phyloP scores from a whole-genome alignment of 1,140 invertebrate genomes.

The Tenebrio molitor region DNA sequence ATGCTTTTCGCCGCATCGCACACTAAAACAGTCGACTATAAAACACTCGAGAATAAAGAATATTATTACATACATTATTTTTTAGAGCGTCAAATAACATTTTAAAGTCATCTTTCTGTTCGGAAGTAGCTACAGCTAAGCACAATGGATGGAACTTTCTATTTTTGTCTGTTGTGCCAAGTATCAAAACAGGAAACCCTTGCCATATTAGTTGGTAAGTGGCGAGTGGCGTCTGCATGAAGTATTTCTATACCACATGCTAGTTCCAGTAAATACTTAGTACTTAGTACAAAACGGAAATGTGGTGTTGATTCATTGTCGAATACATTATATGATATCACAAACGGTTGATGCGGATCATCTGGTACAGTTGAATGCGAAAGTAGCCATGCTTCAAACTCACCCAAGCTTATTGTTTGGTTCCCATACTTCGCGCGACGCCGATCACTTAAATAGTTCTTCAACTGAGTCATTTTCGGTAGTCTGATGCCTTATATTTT shows the following conservation, averaged over 20 bases:
- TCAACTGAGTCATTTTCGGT: constrained; percentile 2
- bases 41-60: constrained; percentile 15
- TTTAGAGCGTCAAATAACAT: too few species aligned
- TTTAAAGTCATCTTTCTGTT: constrained; percentile 16
- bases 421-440: background rate
- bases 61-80: background rate
- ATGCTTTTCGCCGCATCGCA: too few species aligned
- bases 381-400: background rate
- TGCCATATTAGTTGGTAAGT: constrained; percentile 6
- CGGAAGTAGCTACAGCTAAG: background rate
- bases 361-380: background rate
- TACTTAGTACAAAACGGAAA: background rate
- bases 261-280: background rate
- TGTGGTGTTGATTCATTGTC: background rate
- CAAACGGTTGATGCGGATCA: background rate
- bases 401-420: background rate
- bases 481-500: background rate
- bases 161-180: too few species aligned
- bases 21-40: background rate
- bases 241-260: background rate
- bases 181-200: constrained; percentile 11
- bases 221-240: constrained; percentile 1
- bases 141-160: too few species aligned
- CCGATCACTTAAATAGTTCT: background rate
- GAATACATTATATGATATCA: background rate